These are phyloP conservation scores for Macrostomum cliftonense DNA, from an alignment of 2,888 invertebrate species.

Conservation along the genomic window DNA sequence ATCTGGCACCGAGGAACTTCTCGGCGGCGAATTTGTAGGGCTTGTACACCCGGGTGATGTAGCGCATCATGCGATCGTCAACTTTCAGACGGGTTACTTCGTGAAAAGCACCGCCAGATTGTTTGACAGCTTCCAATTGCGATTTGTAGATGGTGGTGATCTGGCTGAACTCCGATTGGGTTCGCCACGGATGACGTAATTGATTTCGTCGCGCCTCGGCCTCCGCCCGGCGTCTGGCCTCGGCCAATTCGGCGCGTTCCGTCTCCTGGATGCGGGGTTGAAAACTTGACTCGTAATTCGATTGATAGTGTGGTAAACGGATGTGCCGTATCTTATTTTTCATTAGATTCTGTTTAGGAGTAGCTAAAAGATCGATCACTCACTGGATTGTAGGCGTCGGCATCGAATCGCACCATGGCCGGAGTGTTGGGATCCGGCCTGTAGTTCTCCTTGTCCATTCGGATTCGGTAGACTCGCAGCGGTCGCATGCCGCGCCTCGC, in stretches of 20 bases:
- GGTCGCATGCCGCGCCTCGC: slow-evolving; percentile 4
- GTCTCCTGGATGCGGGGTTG: not conserved
- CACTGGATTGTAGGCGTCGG: too few species aligned
- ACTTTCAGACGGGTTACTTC: slow-evolving; percentile 14
- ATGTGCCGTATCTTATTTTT: too few species aligned
- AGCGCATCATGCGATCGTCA: slow-evolving; percentile 23
- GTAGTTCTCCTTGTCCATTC: not conserved
- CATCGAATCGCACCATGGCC: not conserved
- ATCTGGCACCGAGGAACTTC: not conserved
- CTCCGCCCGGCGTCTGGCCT: not conserved
- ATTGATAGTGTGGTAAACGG: too few species aligned
- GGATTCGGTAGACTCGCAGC: slow-evolving; percentile 1
- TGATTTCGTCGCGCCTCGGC: too few species aligned
- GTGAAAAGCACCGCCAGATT: slow-evolving; percentile 25
- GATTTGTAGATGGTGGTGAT: slow-evolving; percentile 17
- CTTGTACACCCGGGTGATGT: slow-evolving; percentile 23
- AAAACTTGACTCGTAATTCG: too few species aligned
- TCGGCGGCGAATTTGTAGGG: slow-evolving; percentile 11
- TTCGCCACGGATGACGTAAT: too few species aligned
- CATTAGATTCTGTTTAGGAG: too few species aligned
- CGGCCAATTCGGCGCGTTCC: not conserved
- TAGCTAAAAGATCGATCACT: too few species aligned
- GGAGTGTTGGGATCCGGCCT: not conserved
- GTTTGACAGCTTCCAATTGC: slow-evolving; percentile 16
- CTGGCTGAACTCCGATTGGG: too few species aligned